Percentiles rank a stretch among this genome's conserved stretches.
Conservation (phyloP, 2,113 vertebrate species). For the Ailuropoda melanoleuca region DNA sequence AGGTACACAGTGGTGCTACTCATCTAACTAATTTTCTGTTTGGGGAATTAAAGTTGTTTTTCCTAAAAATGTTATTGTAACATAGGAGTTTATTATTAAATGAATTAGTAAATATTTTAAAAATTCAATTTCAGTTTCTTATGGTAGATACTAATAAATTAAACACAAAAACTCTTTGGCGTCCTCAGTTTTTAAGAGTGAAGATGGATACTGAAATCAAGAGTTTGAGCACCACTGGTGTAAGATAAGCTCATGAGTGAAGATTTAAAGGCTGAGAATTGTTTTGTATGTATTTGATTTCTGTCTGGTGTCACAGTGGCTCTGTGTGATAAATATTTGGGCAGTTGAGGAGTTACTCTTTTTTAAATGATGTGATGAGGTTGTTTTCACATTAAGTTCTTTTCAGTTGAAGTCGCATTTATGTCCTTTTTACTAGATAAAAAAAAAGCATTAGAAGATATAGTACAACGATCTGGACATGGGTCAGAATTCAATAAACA, state of each 20-base stretch:
- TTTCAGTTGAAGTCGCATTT: not conserved
- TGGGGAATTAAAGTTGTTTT: not conserved
- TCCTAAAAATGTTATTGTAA: constrained; percentile 3
- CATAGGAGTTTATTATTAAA: constrained; percentile 8
- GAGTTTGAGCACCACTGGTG: not conserved
- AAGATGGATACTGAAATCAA: not conserved
- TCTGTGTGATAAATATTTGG: constrained; percentile 23
- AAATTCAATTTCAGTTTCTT: not conserved
- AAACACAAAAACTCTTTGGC: not conserved
- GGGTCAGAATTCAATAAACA: constrained; percentile 80
- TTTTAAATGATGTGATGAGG: not conserved
- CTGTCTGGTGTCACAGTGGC: not conserved
- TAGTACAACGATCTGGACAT: constrained; percentile 75
- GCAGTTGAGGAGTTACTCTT: not conserved
- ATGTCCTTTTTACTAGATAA: constrained; percentile 72
- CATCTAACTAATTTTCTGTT: not conserved
- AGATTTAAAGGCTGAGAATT: not conserved
- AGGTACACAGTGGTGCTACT: not conserved
- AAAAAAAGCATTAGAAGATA: constrained; percentile 79
- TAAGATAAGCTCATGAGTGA: not conserved
- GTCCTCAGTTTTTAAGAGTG: not conserved
- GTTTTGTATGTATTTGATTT: not conserved
- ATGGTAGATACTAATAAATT: constrained; percentile 7
- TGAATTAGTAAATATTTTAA: not conserved
- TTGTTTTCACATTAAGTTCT: constrained; percentile 25